Percentiles rank a stretch among this genome's conserved stretches.
Conservation (phyloP, 2,797 vertebrate species). For the Hippocampus kuda region DNA sequence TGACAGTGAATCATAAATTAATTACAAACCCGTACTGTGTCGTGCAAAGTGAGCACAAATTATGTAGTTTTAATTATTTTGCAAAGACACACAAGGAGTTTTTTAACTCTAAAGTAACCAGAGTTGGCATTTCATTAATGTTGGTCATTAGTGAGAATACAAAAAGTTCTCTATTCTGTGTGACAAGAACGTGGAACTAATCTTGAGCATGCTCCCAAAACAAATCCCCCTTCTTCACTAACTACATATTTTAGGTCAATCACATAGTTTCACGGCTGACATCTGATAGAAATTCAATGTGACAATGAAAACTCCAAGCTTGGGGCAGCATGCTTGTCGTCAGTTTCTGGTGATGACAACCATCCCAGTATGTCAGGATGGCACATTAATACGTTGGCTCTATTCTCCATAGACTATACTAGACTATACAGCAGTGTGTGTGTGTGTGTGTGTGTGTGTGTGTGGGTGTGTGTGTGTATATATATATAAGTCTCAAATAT, state of each 20-base stretch:
- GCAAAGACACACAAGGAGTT: neutral
- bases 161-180: neutral
- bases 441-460: too few species aligned
- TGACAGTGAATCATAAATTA: neutral
- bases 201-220: constrained; percentile 2
- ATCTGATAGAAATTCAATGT: neutral
- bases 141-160: neutral
- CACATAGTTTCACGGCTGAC: neutral
- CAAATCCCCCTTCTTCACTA: neutral
- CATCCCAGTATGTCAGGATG: neutral
- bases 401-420: neutral
- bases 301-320: neutral
- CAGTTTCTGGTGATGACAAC: neutral
- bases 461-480: too few species aligned
- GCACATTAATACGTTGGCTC: neutral
- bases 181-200: constrained; percentile 2
- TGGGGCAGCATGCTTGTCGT: neutral
- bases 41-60: neutral
- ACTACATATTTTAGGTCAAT: neutral
- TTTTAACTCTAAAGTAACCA: neutral
- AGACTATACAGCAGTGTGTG: neutral
- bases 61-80: neutral
- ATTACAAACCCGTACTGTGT: neutral
- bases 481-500: neutral
- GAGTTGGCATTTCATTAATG: neutral